Conservation (phyloP, 2,888 invertebrate species). For the Lysandra bellargus region DNA sequence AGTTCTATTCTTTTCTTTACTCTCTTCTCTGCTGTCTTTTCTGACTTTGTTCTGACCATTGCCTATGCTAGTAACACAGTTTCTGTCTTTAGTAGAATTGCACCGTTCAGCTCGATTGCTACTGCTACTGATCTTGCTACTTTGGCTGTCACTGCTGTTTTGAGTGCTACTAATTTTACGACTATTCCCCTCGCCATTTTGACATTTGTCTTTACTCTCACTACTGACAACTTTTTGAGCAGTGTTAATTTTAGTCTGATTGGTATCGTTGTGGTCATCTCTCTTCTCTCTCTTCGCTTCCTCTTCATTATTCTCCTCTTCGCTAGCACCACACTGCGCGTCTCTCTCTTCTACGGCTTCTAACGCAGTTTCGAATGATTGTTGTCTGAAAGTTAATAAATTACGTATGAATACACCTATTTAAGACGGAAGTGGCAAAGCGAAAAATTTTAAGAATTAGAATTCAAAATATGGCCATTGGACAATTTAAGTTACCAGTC, state of each 20-base stretch:
- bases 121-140: neutral
- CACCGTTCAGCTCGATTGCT: constrained; percentile 29
- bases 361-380: constrained; percentile 67
- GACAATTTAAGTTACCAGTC: too few species aligned
- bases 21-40: constrained; percentile 3
- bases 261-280: neutral
- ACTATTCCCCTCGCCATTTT: neutral
- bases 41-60: neutral
- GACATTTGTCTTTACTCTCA: constrained; percentile 20
- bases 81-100: constrained; percentile 30
- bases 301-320: constrained; percentile 41
- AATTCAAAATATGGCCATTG: too few species aligned
- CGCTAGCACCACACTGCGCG: constrained; percentile 46
- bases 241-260: neutral
- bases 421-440: too few species aligned
- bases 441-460: too few species aligned
- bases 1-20: neutral
- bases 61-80: constrained; percentile 16
- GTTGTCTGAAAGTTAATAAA: constrained; percentile 52
- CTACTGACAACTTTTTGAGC: neutral
- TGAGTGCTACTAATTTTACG: neutral
- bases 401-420: too few species aligned
- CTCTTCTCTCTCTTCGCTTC: constrained; percentile 22
- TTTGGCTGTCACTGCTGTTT: constrained; percentile 23
- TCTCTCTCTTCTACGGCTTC: constrained; percentile 62